phyloP scores from a whole-genome alignment of 2,797 vertebrate species.

The Enteromius anoplus region DNA sequence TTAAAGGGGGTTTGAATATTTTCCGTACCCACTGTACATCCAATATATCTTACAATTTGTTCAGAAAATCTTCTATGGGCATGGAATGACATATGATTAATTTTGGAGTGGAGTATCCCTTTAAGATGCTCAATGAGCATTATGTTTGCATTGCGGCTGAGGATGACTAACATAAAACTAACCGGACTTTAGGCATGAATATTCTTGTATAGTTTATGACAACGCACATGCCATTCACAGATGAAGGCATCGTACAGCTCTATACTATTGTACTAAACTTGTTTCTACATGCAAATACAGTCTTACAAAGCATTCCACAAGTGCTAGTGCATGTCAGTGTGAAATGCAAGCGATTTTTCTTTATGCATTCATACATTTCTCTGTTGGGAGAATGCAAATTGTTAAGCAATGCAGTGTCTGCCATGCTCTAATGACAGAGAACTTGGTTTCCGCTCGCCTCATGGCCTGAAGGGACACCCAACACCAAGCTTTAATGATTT shows the following conservation, averaged over 20 bases:
- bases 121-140: neutral
- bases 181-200: neutral
- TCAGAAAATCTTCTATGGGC: no score
- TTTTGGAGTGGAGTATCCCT: no score
- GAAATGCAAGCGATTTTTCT: constrained; percentile 28
- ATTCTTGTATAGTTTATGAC: constrained; percentile 11
- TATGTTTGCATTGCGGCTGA: neutral
- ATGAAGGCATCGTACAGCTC: neutral
- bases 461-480: constrained; percentile 80
- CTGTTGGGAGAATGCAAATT: constrained; percentile 41
- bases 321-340: constrained; percentile 13
- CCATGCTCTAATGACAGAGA: constrained; percentile 55
- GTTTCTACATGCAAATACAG: neutral
- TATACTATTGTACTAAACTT: constrained; percentile 7
- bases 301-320: neutral
- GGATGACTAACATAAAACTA: neutral
- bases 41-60: no score
- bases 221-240: neutral
- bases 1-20: no score
- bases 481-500: constrained; percentile 79
- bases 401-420: constrained; percentile 46
- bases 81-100: no score
- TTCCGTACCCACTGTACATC: no score
- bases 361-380: constrained; percentile 27
- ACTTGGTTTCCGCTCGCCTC: constrained; percentile 72